Conservation (phyloP, 1,140 invertebrate genomes). For the Drosophila chauvacae region DNA sequence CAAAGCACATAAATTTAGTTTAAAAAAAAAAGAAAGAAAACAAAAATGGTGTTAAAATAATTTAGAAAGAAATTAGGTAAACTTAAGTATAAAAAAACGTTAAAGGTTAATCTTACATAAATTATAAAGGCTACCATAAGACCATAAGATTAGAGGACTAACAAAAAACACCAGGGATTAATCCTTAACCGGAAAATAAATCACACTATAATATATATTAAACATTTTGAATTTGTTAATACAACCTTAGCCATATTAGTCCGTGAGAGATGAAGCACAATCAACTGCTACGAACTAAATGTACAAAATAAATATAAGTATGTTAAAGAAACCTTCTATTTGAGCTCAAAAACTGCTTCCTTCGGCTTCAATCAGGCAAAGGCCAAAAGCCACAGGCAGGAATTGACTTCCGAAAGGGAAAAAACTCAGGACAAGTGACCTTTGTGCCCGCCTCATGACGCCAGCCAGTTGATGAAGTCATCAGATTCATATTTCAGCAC, state of each 20-base stretch:
- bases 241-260: constrained; percentile 1
- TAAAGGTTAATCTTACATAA: constrained; percentile 27
- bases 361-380: constrained; percentile 1
- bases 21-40: constrained; percentile 66
- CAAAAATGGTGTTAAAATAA: constrained; percentile 56
- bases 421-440: constrained; percentile 30
- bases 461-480: constrained; percentile 64
- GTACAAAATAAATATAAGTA: not conserved
- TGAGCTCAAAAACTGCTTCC: not conserved
- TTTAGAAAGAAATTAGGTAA: constrained; percentile 39
- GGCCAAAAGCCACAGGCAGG: constrained; percentile 21
- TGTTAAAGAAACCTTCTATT: not conserved
- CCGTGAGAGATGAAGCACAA: not conserved
- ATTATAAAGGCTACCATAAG: constrained; percentile 37
- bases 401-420: constrained; percentile 11
- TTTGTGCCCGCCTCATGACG: constrained; percentile 36
- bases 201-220: not conserved
- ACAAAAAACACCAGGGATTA: constrained; percentile 9
- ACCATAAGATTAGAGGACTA: constrained; percentile 16
- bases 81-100: constrained; percentile 26
- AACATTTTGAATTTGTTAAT: not conserved
- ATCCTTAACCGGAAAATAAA: not conserved
- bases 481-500: constrained; percentile 41
- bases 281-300: not conserved
- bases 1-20: constrained; percentile 52